phyloP scores from a whole-genome alignment of 2,888 invertebrate species.

The Masnerella sp. region DNA sequence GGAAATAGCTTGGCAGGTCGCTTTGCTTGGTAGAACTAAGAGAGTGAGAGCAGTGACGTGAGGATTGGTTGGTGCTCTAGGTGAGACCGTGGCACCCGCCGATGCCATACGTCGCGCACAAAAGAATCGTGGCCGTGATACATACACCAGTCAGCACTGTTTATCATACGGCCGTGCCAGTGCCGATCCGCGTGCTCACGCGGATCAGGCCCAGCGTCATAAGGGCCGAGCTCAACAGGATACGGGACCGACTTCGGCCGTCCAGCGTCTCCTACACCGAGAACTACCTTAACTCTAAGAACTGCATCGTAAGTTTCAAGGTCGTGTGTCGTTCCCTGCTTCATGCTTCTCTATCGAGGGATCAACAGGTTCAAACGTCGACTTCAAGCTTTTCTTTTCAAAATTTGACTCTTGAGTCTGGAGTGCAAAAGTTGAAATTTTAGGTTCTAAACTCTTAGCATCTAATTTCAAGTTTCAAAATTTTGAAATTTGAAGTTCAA shows the following conservation, averaged over 20 bases:
- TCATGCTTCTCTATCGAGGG: neutral
- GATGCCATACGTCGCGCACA: slow-evolving; percentile 77
- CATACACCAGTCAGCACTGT: slow-evolving; percentile 73
- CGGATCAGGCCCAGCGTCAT: slow-evolving; percentile 75
- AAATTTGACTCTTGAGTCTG: too few species aligned
- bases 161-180: slow-evolving; percentile 71
- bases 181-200: slow-evolving; percentile 74
- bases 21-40: slow-evolving; percentile 35
- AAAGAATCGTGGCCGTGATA: slow-evolving; percentile 75
- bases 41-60: slow-evolving; percentile 11
- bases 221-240: slow-evolving; percentile 75
- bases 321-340: slow-evolving; percentile 20
- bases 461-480: too few species aligned
- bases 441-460: too few species aligned
- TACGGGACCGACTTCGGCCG: slow-evolving; percentile 73
- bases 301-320: slow-evolving; percentile 79
- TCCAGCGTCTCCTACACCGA: slow-evolving; percentile 80
- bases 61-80: slow-evolving; percentile 62
- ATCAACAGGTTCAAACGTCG: too few species aligned
- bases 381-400: too few species aligned
- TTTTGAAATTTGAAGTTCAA: too few species aligned
- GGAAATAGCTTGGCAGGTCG: slow-evolving; percentile 31
- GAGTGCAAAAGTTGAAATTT: too few species aligned
- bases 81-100: slow-evolving; percentile 69
- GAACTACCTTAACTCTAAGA: slow-evolving; percentile 89